Evolutionary conservation across 2,113 vertebrate genomes (phyloP).

Genomic region (Rallus limicola): DNA sequence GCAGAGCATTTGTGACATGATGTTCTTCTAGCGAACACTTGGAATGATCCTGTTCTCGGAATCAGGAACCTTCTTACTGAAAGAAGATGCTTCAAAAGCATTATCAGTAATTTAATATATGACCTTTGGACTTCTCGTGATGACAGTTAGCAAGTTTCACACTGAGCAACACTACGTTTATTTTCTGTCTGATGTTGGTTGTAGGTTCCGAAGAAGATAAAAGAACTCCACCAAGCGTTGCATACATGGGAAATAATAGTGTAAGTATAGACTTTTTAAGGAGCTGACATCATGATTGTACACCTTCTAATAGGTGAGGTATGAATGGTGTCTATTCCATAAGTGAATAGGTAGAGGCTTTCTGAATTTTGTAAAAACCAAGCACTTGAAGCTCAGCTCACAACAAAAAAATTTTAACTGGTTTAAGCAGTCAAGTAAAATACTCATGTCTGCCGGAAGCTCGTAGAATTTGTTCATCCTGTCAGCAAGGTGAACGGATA

Average conservation of each 20-base stretch:
- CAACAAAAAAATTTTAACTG: background rate
- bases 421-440: background rate
- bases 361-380: background rate
- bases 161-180: background rate
- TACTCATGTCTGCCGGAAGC: background rate
- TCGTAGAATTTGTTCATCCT: background rate
- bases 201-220: background rate
- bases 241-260: background rate
- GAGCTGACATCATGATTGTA: background rate
- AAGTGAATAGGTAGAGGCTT: background rate
- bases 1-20: background rate
- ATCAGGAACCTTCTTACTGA: background rate
- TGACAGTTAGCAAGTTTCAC: background rate
- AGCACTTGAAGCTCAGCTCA: background rate
- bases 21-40: background rate
- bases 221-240: background rate
- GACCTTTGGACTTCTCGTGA: accelerated
- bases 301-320: background rate
- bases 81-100: background rate
- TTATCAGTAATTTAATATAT: background rate
- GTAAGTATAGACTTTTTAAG: background rate
- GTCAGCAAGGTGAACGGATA: background rate
- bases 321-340: background rate
- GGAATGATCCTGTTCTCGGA: background rate
- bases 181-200: background rate